Conservation (phyloP, 1,140 invertebrate genomes). For the Notospermus geniculatus region DNA sequence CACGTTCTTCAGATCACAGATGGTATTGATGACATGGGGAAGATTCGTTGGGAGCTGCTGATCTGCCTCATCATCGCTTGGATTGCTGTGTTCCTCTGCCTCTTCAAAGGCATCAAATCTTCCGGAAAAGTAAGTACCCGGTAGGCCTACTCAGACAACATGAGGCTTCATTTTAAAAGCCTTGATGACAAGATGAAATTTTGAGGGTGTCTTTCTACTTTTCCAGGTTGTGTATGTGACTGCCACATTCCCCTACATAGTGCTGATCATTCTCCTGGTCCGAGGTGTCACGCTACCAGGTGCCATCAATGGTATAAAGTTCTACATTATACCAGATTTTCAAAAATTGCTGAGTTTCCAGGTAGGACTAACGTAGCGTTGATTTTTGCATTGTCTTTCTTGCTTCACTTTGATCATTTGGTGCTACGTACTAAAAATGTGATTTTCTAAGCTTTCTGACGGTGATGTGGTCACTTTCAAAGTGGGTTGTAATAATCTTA, state of each 20-base stretch:
- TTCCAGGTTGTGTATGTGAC: constrained; percentile 92
- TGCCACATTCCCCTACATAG: constrained; percentile 87
- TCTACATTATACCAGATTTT: constrained; percentile 59
- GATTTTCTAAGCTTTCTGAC: too few species aligned
- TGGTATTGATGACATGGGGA: constrained; percentile 73
- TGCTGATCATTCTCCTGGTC: constrained; percentile 81
- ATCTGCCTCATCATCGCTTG: constrained; percentile 70
- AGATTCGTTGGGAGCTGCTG: constrained; percentile 69
- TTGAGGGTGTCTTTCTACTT: too few species aligned
- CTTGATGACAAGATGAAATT: too few species aligned
- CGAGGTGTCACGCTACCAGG: constrained; percentile 86
- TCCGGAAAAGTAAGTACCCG: constrained; percentile 71
- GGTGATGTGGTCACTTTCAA: too few species aligned
- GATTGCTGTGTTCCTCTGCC: constrained; percentile 73
- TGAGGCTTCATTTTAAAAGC: too few species aligned
- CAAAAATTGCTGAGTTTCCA: constrained; percentile 42
- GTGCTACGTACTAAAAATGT: too few species aligned
- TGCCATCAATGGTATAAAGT: constrained; percentile 69
- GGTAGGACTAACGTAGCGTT: constrained; percentile 34
- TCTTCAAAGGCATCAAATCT: constrained; percentile 78
- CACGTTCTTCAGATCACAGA: constrained; percentile 69
- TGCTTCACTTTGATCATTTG: too few species aligned
- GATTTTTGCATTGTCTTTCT: too few species aligned
- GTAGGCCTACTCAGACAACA: too few species aligned
- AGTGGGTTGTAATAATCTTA: too few species aligned